phyloP scores from a whole-genome alignment of 2,113 vertebrate species.

The Callorhinus ursinus region DNA sequence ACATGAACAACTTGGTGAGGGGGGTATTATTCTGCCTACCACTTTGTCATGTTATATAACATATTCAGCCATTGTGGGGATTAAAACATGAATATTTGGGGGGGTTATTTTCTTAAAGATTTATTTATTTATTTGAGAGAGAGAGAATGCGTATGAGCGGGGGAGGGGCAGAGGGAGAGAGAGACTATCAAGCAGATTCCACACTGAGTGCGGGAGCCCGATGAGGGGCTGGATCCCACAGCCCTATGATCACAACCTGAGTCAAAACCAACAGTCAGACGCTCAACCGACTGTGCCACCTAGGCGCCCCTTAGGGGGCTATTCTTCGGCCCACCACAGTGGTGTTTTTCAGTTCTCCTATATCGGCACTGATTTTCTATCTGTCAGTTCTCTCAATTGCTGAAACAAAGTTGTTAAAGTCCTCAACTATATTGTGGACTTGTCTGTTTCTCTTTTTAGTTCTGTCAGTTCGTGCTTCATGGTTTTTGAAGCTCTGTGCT shows the following conservation, averaged over 20 bases:
- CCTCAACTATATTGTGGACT: neutral
- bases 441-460: neutral
- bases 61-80: neutral
- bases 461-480: neutral
- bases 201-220: neutral
- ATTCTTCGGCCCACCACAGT: neutral
- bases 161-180: neutral
- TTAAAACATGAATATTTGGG: neutral
- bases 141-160: neutral
- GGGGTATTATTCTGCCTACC: neutral
- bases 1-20: neutral
- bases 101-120: neutral
- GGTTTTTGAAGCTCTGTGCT: neutral
- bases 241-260: neutral
- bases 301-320: neutral
- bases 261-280: neutral
- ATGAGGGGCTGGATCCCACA: neutral
- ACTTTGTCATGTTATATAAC: neutral
- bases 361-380: neutral
- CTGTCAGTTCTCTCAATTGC: neutral
- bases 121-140: neutral
- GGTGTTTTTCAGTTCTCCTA: neutral
- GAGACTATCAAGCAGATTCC: neutral
- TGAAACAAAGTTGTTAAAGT: neutral
- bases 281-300: neutral